Evolutionary conservation across 2,888 invertebrate genomes (phyloP).

Genomic region (Plagodis dolabraria): DNA sequence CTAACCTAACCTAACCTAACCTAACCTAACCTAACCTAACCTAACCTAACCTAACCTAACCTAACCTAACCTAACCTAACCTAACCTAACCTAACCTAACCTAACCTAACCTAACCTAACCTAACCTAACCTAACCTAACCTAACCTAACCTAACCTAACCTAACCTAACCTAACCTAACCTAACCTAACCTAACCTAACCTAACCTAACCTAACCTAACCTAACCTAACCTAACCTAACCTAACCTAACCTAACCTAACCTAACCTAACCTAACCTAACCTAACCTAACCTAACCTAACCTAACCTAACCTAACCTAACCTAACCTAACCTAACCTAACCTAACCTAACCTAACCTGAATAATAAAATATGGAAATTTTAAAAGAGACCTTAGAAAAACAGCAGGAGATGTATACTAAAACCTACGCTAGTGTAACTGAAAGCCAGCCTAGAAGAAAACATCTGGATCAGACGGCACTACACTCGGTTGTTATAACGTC

Average conservation of each 20-base stretch:
- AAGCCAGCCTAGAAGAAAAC: too few relatives aligned
- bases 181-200: slow-evolving; percentile 14
- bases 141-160: slow-evolving; percentile 14
- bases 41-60: slow-evolving; percentile 18
- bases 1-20: slow-evolving; percentile 18
- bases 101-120: slow-evolving; percentile 18
- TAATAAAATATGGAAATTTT: too few relatives aligned
- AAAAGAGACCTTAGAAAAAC: too few relatives aligned
- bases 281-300: slow-evolving; percentile 14
- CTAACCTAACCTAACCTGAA: not conserved
- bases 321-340: slow-evolving; percentile 14
- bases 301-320: slow-evolving; percentile 16
- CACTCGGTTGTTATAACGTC: too few relatives aligned
- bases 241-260: slow-evolving; percentile 14
- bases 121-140: slow-evolving; percentile 11
- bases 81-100: slow-evolving; percentile 16
- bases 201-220: slow-evolving; percentile 16
- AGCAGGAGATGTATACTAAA: too few relatives aligned
- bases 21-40: slow-evolving; percentile 17
- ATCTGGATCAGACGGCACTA: too few relatives aligned
- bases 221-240: slow-evolving; percentile 16
- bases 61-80: slow-evolving; percentile 18
- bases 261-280: slow-evolving; percentile 7
- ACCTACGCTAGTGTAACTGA: too few relatives aligned
- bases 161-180: slow-evolving; percentile 14